These are phyloP conservation scores for Amphimallon solstitiale DNA, from an alignment of 2,888 invertebrate species.

Conservation along the genomic window DNA sequence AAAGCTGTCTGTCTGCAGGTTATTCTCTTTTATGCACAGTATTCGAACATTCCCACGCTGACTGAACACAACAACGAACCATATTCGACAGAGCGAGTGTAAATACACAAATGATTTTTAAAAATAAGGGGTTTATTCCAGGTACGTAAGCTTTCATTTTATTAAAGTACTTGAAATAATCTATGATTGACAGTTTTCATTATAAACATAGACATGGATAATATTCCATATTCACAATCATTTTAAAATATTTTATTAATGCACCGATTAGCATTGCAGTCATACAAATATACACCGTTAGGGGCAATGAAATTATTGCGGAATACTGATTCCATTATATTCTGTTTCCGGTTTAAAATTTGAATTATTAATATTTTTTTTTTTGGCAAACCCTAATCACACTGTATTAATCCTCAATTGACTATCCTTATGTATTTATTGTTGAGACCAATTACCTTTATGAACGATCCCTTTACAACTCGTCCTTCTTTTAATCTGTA, in stretches of 20 bases:
- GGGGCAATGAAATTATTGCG: too few species aligned
- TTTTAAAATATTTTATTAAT: conserved; percentile 4
- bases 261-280: too few species aligned
- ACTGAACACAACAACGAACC: not conserved
- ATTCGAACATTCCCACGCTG: conserved; percentile 12
- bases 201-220: not conserved
- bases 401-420: too few species aligned
- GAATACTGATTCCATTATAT: too few species aligned
- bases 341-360: too few species aligned
- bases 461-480: conserved; percentile 12
- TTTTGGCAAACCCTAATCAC: too few species aligned
- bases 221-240: conserved; percentile 9
- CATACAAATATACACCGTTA: too few species aligned
- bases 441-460: conserved; percentile 9
- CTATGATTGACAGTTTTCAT: conserved; percentile 36
- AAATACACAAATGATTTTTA: conserved; percentile 7
- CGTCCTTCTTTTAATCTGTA: conserved; percentile 45
- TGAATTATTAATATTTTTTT: too few species aligned
- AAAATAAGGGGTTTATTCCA: conserved; percentile 38
- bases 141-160: conserved; percentile 31
- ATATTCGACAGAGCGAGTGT: conserved; percentile 1
- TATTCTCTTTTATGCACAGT: too few species aligned
- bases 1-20: too few species aligned
- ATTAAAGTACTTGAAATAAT: conserved; percentile 20
- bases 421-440: not conserved